These are phyloP conservation scores for Parazoanthus darwini DNA, from an alignment of 92 coral and sea anemone genomes.

Conservation along the genomic window DNA sequence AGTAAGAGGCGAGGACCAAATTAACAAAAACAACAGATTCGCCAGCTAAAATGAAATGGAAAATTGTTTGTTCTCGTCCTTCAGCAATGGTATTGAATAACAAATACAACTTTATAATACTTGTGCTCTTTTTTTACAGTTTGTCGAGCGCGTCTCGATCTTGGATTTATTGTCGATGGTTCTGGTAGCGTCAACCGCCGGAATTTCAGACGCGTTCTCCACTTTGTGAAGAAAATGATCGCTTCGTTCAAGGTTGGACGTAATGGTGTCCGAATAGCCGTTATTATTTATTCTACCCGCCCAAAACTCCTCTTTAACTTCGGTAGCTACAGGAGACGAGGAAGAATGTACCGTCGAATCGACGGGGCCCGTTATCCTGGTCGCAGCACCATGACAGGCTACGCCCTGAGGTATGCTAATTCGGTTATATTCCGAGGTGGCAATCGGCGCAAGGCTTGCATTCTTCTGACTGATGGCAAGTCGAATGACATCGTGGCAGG, in stretches of 20 bases:
- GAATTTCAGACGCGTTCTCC: slow-evolving; percentile 62
- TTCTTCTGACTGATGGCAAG: slow-evolving; percentile 31
- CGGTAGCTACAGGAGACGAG: slow-evolving; percentile 37
- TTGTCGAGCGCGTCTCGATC: slow-evolving; percentile 60
- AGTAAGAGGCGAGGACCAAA: too few relatives aligned
- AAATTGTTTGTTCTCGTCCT: too few relatives aligned
- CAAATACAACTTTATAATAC: background rate
- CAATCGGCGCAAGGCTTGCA: slow-evolving; percentile 25
- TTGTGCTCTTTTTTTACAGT: background rate
- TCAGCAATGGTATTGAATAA: background rate
- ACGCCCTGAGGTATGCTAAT: background rate
- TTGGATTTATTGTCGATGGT: slow-evolving; percentile 78
- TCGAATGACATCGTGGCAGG: slow-evolving; percentile 7
- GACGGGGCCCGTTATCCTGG: slow-evolving; percentile 46
- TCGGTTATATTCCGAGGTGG: background rate
- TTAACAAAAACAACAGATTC: background rate
- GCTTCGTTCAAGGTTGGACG: slow-evolving; percentile 69
- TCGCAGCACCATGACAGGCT: background rate
- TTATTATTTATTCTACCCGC: slow-evolving; percentile 66
- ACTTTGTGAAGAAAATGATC: slow-evolving; percentile 68
- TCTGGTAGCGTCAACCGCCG: slow-evolving; percentile 71
- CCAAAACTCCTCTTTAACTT: slow-evolving; percentile 60
- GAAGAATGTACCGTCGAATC: slow-evolving; percentile 53
- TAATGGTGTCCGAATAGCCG: slow-evolving; percentile 65
- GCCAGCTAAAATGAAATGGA: background rate